These are phyloP conservation scores for Drosophila mettleri DNA, from an alignment of 2,888 invertebrate species.

Conservation along the genomic window DNA sequence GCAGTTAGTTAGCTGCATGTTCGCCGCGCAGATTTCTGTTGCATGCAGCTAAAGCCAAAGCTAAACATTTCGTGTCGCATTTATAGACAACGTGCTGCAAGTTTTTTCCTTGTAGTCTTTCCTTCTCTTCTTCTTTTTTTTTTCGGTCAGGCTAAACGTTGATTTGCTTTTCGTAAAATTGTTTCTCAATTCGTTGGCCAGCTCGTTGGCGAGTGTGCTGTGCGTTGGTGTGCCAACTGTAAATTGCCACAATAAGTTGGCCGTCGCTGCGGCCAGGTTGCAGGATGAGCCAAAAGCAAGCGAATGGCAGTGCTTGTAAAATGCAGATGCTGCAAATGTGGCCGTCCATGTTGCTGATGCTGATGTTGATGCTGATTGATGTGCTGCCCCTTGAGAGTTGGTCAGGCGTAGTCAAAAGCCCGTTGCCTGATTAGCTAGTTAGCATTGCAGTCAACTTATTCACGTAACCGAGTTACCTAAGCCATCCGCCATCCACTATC, in stretches of 20 bases:
- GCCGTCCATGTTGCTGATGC: too few species aligned
- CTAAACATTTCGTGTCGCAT: slow-evolving; percentile 80
- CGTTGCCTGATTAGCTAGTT: slow-evolving; percentile 29
- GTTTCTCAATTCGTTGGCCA: slow-evolving; percentile 72
- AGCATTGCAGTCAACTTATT: slow-evolving; percentile 31
- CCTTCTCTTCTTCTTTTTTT: slow-evolving; percentile 18
- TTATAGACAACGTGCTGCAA: slow-evolving; percentile 75
- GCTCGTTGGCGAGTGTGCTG: slow-evolving; percentile 47
- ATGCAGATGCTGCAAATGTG: slow-evolving; percentile 21
- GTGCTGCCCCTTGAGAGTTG: slow-evolving; percentile 31
- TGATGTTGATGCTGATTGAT: slow-evolving; percentile 43
- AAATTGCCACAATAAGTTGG: slow-evolving; percentile 73
- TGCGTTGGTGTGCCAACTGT: slow-evolving; percentile 39
- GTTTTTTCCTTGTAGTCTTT: slow-evolving; percentile 14
- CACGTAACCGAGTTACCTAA: slow-evolving; percentile 59
- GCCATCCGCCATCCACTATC: too few species aligned
- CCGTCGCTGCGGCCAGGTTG: slow-evolving; percentile 34
- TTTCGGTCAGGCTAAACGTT: slow-evolving; percentile 60
- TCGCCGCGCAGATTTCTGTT: slow-evolving; percentile 65
- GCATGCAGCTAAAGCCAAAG: slow-evolving; percentile 58
- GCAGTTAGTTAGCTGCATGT: slow-evolving; percentile 74
- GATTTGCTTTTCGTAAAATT: slow-evolving; percentile 74
- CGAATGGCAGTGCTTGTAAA: slow-evolving; percentile 15
- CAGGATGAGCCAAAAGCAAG: slow-evolving; percentile 35
- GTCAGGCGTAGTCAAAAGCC: slow-evolving; percentile 4